phyloP scores from a whole-genome alignment of 1,140 invertebrate species.

The Drosophila auraria region DNA sequence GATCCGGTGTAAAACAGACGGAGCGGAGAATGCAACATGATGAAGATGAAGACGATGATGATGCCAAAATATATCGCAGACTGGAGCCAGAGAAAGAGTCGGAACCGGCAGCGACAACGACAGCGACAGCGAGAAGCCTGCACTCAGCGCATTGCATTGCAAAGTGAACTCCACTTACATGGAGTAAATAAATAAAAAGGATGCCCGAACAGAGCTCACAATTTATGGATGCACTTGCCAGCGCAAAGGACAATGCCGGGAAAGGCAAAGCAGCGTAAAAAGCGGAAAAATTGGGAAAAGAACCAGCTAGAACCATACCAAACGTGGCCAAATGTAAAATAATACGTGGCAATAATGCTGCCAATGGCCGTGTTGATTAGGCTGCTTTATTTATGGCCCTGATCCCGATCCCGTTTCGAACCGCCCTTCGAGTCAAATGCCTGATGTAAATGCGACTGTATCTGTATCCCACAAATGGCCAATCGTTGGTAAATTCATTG shows the following conservation, averaged over 20 bases:
- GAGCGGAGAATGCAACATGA: conserved; percentile 3
- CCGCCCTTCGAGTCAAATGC: not conserved
- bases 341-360: conserved; percentile 77
- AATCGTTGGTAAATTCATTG: conserved; percentile 65
- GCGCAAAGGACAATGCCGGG: conserved; percentile 36
- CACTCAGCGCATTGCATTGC: conserved; percentile 64
- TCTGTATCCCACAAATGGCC: conserved; percentile 8
- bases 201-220: conserved; percentile 40
- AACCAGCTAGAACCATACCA: conserved; percentile 26
- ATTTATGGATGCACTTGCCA: conserved; percentile 60
- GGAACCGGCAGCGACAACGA: conserved; percentile 26
- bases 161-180: conserved; percentile 71
- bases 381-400: conserved; percentile 67
- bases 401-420: not conserved
- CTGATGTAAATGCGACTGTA: not conserved
- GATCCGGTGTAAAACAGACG: not conserved
- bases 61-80: conserved; percentile 22
- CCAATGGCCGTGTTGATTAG: conserved; percentile 73
- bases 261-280: conserved; percentile 10
- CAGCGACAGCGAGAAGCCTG: conserved; percentile 47
- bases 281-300: not conserved
- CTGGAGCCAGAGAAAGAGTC: conserved; percentile 1
- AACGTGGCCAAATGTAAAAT: conserved; percentile 76
- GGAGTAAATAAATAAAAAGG: conserved; percentile 72
- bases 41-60: conserved; percentile 28